Base-by-base conservation (phyloP, 2,113 vertebrate genomes). In the Megaptera novaeangliae region DNA sequence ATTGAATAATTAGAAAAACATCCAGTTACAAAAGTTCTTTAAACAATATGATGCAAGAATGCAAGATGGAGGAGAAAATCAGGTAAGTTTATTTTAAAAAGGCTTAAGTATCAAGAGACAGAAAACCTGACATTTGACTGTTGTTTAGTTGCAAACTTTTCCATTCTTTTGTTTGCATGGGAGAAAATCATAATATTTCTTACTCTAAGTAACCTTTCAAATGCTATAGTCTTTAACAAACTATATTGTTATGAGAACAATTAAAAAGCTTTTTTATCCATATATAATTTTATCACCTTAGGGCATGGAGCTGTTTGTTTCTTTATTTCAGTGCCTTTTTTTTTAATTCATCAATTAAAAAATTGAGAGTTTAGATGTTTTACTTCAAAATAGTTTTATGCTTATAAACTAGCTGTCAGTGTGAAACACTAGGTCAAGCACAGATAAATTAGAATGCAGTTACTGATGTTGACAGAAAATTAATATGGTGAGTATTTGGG, bases 381-480 rank as follows among this genome's bases (percentile, higher is more conserved):
- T 96, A 90, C 25, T 94, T 97, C 49, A 83, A 25, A 91, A 93
- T 41, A 80, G 0, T 88, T 95, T 89, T 87, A 72, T 1, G 0
- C 5, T 96, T 85, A 29, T 97, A 46, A 96, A 34, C 4, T 84
- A 94, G 17, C 17, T 98, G 87, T 74, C 72, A 88, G 0, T 36
- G 8, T 92, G 71, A 95, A 97, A 57, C 10, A 68, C 59, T 83
- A 81, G 25, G 17, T 83, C 77, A 97, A 95, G 39, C 55, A 63
- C 7, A 97, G 88, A 96, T 97, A 97, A 97, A 94, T 97, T 91
- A 87, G 29, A 91, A 95, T 86, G 55, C 5, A 95, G 75, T 88
- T 97, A 91, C 29, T 95, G 74, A 93, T 61, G 5, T 12, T 91
- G 63, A 20, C 63, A 97, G 61, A 96, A 97, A 94, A 31, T 91